Conservation (phyloP, 2,888 invertebrate species). For the Piscicola geometra region DNA sequence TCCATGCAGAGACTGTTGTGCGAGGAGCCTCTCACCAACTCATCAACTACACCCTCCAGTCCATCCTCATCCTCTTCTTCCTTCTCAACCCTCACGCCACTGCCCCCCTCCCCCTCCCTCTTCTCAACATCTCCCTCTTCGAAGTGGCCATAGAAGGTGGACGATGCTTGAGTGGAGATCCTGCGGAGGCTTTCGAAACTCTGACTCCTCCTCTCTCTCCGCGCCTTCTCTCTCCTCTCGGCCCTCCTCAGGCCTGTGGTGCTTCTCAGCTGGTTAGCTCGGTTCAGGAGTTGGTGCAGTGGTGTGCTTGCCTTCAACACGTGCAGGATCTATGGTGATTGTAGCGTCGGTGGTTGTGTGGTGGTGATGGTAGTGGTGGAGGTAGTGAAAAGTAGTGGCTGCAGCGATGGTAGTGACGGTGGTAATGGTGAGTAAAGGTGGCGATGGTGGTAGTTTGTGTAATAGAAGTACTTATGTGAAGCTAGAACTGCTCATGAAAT, state of each 20-base stretch:
- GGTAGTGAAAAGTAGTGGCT: no score
- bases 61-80: not conserved
- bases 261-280: slow-evolving; percentile 5
- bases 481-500: no score
- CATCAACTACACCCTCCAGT: not conserved
- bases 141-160: not conserved
- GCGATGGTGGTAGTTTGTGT: no score
- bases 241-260: not conserved
- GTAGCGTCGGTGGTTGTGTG: no score
- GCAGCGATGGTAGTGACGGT: no score
- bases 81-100: not conserved
- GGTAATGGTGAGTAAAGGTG: no score
- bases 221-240: not conserved
- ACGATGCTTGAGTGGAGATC: not conserved
- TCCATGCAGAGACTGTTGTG: not conserved
- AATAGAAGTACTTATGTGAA: no score
- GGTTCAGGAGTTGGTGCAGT: not conserved
- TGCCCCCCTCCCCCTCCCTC: not conserved
- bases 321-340: not conserved
- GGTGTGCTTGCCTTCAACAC: slow-evolving; percentile 25
- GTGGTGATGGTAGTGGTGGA: no score
- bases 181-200: slow-evolving; percentile 17
- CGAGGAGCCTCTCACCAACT: no score
- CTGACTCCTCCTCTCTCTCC: slow-evolving; percentile 11
- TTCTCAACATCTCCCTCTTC: not conserved